phyloP scores from a whole-genome alignment of 2,797 vertebrate species.

The Triplophysa yarkandensis region DNA sequence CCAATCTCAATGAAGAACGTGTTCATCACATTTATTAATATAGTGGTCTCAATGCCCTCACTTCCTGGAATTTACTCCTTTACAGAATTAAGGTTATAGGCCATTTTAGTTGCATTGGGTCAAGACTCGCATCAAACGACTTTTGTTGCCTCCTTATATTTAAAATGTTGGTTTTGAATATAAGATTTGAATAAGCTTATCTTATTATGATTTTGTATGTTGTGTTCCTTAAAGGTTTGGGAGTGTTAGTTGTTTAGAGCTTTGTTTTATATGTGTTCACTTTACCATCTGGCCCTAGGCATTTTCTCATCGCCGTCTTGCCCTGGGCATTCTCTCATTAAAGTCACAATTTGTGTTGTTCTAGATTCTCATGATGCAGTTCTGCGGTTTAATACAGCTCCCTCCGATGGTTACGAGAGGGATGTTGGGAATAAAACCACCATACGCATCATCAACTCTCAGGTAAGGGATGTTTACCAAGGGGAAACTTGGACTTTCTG shows the following conservation, averaged over 20 bases:
- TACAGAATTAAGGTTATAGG: neutral
- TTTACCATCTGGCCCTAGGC: neutral
- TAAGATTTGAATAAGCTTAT: neutral
- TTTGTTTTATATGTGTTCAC: neutral
- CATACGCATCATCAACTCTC: slow-evolving; percentile 95
- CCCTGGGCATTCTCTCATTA: neutral
- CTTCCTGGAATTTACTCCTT: neutral
- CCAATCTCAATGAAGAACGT: neutral
- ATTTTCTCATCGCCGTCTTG: neutral
- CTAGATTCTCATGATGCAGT: slow-evolving; percentile 95
- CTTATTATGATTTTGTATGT: neutral
- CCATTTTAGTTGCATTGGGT: neutral
- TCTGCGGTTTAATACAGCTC: slow-evolving; percentile 94
- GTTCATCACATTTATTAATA: slow-evolving; percentile 7
- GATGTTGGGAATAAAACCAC: slow-evolving; percentile 98
- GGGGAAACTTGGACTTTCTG: neutral
- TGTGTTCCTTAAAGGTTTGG: neutral
- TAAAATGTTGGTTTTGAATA: too few species aligned
- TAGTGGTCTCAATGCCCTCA: neutral
- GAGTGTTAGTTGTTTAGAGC: neutral
- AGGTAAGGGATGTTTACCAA: slow-evolving; percentile 76
- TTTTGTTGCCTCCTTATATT: neutral
- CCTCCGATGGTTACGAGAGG: slow-evolving; percentile 89
- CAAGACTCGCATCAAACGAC: neutral
- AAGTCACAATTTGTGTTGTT: slow-evolving; percentile 22